A percentile compares a stretch with the other conserved stretches of the same genome.
Conservation (phyloP, 2,888 invertebrate species). For the Volucella bombylans region DNA sequence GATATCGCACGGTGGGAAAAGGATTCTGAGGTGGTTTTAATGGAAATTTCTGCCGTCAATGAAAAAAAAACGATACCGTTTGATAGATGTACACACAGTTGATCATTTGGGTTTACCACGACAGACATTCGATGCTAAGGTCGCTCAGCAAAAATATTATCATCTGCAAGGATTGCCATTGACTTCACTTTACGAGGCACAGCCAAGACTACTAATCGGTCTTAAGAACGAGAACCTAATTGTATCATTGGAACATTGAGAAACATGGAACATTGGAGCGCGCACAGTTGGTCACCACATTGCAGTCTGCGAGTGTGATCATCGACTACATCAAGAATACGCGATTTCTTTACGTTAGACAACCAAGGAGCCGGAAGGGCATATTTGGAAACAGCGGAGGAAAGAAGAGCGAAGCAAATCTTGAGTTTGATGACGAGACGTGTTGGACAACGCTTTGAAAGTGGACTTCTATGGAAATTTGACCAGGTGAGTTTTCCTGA, state of each 20-base stretch:
- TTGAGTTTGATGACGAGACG: slow-evolving; percentile 40
- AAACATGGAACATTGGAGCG: no score
- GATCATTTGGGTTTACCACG: no score
- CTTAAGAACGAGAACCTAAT: slow-evolving; percentile 59
- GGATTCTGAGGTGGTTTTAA: no score
- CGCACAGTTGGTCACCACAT: slow-evolving; percentile 6
- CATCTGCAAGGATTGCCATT: slow-evolving; percentile 56
- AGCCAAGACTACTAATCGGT: slow-evolving; percentile 54
- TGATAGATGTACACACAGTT: no score
- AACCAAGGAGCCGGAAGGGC: slow-evolving; percentile 3
- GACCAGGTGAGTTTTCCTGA: no score
- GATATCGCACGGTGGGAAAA: no score
- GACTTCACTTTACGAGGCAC: slow-evolving; percentile 34
- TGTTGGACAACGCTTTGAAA: slow-evolving; percentile 48
- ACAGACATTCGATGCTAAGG: no score
- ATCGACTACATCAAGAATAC: slow-evolving; percentile 46
- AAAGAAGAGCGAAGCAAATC: slow-evolving; percentile 32
- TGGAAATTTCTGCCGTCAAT: no score
- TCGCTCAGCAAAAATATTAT: no score
- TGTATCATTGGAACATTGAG: slow-evolving; percentile 47
- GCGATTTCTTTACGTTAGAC: slow-evolving; percentile 21
- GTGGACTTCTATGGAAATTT: slow-evolving; percentile 72
- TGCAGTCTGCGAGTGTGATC: slow-evolving; percentile 58
- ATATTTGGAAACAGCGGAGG: slow-evolving; percentile 2
- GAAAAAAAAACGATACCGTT: no score